phyloP scores from a whole-genome alignment of 2,888 invertebrate genomes.

The Parasteatoda lunata region DNA sequence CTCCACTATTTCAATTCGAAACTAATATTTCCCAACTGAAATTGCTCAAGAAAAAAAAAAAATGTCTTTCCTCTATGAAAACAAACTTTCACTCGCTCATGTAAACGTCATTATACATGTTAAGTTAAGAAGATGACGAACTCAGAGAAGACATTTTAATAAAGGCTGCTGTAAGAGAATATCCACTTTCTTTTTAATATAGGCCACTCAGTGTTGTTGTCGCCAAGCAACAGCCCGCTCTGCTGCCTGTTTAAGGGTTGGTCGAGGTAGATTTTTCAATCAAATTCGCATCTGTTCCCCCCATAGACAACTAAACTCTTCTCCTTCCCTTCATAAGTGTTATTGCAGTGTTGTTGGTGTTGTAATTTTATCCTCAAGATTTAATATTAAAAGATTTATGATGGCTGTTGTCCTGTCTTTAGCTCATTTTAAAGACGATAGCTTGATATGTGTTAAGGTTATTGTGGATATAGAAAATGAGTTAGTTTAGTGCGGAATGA shows the following conservation, averaged over 20 bases:
- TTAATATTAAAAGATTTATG: slow-evolving; percentile 45
- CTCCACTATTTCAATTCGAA: too few relatives aligned
- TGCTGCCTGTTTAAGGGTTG: slow-evolving; percentile 9
- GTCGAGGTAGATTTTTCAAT: slow-evolving; percentile 35
- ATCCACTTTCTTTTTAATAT: slow-evolving; percentile 54
- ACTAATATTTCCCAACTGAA: too few relatives aligned
- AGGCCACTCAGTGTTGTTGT: slow-evolving; percentile 26
- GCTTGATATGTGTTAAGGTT: too few relatives aligned
- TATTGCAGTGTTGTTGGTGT: slow-evolving; percentile 44
- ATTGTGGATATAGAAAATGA: too few relatives aligned
- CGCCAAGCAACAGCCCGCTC: slow-evolving; percentile 20
- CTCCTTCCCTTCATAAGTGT: slow-evolving; percentile 17
- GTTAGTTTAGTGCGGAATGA: too few relatives aligned
- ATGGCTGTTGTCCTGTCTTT: background rate
- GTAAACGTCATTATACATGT: too few relatives aligned
- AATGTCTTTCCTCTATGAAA: too few relatives aligned
- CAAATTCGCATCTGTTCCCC: slow-evolving; percentile 48
- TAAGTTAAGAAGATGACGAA: too few relatives aligned
- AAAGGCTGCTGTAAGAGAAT: background rate
- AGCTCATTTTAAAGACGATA: too few relatives aligned
- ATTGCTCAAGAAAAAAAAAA: too few relatives aligned
- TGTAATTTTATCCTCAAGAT: slow-evolving; percentile 39
- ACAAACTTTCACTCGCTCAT: too few relatives aligned
- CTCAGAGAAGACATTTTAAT: background rate
- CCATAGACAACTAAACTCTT: background rate